A percentile compares a stretch with the other conserved stretches of the same genome.
These are phyloP conservation scores for Girardia tigrina DNA, from an alignment of 2,888 invertebrate species.

Conservation along the genomic window DNA sequence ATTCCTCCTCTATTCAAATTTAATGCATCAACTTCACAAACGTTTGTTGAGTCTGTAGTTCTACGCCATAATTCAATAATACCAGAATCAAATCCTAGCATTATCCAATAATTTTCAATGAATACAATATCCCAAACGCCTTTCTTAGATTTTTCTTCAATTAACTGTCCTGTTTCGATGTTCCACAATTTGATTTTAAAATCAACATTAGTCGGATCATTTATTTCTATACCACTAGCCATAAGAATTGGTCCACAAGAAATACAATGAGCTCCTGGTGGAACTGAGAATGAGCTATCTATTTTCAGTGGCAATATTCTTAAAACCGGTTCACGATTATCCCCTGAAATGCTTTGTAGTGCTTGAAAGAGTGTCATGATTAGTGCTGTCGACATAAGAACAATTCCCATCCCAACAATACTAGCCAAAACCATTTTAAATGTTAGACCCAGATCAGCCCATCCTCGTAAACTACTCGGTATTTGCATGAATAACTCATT, in stretches of 20 bases:
- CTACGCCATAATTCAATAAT: not conserved
- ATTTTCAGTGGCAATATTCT: conserved; percentile 25
- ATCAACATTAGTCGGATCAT: not conserved
- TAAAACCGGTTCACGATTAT: not conserved
- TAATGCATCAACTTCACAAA: not conserved
- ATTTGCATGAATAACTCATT: conserved; percentile 15
- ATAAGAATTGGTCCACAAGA: conserved; percentile 1
- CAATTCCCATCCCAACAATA: conserved; percentile 33
- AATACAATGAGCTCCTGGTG: not conserved
- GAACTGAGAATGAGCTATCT: not conserved
- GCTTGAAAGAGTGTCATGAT: conserved; percentile 31
- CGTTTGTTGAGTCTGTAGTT: not conserved
- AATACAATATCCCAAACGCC: conserved; percentile 13
- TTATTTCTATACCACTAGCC: not conserved
- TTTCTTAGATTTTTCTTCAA: not conserved
- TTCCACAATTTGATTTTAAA: not conserved
- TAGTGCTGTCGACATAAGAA: conserved; percentile 35
- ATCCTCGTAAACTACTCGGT: conserved; percentile 26
- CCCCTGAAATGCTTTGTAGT: not conserved
- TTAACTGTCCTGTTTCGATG: not conserved
- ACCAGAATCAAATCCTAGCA: not conserved
- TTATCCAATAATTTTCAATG: not conserved
- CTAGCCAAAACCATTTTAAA: conserved; percentile 30
- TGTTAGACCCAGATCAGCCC: conserved; percentile 35
- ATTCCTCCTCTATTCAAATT: not conserved